Evolutionary conservation across 2,113 vertebrate species (phyloP), one percentile per base, ranked within the genome.

Genomic region (Choloepus hoffmanni): DNA sequence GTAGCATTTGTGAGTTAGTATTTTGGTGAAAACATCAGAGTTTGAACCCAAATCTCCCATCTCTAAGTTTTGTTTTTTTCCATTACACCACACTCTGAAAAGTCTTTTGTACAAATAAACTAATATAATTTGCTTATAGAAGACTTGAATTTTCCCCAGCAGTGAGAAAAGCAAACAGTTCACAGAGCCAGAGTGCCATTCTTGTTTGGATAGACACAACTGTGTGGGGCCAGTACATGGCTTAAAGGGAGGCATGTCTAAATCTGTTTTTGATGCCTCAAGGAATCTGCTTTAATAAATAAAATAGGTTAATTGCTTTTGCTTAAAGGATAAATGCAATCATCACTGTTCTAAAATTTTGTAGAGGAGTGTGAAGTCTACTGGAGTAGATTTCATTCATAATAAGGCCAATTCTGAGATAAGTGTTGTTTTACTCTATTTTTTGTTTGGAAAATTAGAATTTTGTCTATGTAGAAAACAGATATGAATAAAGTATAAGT

Each of bases 371-470:
- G 8, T 78, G 53, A 84, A 85, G 43, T 65, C 50, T 89, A 24
- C 14, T 92, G 7, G 0, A 78, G n/a, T 18, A 62, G 72, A 62
- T n/a, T 84, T 62, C 70, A 60, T 26, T 45, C 3, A 3, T 77
- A 77, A 53, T 60, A 84, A 77, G 18, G 26, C 7, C 21, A 63
- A 18, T 2, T 43, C 1, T n/a, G 62, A 89, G 45, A 77, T 70
- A 53, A 33, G 28, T 77, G 62, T 43, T n/a, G n/a, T 30, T 58
- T 77, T 77, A 26, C 10, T 30, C 2, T 26, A 30, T 63, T 78
- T 84, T 76, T 40, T 89, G 16, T 84, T 84, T n/a, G 23, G 53
- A 78, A 89, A 85, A 84, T 83, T 70, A 55, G 63, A 62, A 92
- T 33, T 89, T 70, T 88, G 53, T 53, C 53, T 67, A 24, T 68